Evolutionary conservation across 2,113 vertebrate genomes (phyloP).

Genomic region (Corythornis vintsioides): DNA sequence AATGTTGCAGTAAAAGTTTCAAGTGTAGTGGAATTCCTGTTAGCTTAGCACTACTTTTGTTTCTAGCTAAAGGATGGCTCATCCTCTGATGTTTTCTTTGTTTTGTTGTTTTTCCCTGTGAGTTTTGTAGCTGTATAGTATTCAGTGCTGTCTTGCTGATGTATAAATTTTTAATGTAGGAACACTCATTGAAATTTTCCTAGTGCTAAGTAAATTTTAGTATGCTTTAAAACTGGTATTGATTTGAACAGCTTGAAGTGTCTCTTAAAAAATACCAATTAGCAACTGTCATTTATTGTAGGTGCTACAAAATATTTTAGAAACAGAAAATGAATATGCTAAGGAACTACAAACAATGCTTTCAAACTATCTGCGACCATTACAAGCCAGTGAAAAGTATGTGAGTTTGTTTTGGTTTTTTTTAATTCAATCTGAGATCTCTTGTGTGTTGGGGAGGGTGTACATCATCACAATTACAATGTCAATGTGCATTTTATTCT

Average conservation of each 20-base stretch:
- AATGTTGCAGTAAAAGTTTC: not conserved
- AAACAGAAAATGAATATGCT: constrained; percentile 97
- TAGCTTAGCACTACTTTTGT: not conserved
- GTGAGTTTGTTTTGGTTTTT: constrained; percentile 53
- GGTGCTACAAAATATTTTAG: constrained; percentile 99
- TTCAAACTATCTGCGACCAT: constrained; percentile 89
- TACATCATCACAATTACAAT: not conserved
- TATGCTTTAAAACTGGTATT: not conserved
- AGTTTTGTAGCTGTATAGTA: not conserved
- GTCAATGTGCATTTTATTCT: not conserved
- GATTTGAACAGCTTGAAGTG: not conserved
- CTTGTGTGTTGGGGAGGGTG: not conserved
- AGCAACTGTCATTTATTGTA: constrained; percentile 66
- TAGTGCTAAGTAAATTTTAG: not conserved
- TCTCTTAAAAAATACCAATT: not conserved
- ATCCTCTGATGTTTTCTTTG: not conserved
- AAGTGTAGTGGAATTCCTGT: not conserved
- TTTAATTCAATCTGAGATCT: not conserved
- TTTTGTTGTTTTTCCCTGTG: not conserved
- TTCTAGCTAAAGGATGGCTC: not conserved
- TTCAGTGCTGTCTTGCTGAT: not conserved
- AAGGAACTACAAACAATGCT: constrained; percentile 95
- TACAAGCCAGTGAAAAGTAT: constrained; percentile 94
- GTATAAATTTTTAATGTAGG: not conserved
- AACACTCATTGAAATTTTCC: not conserved